Percentiles rank a stretch among this genome's conserved stretches.
These are phyloP conservation scores for Pedionomus torquatus DNA, from an alignment of 2,113 vertebrate genomes.

Conservation along the genomic window DNA sequence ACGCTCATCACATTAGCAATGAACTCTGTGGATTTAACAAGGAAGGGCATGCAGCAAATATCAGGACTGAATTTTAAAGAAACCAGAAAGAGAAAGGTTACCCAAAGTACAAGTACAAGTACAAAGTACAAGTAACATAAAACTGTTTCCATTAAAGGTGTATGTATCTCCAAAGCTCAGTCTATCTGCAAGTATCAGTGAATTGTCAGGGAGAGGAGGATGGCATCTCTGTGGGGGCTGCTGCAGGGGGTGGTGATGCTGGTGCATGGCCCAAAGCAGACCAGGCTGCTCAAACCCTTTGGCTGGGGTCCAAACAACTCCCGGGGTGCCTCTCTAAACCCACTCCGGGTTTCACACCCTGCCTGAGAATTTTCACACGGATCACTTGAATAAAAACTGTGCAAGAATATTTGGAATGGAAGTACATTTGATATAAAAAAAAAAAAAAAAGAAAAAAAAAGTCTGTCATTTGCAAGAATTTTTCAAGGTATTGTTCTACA, in stretches of 20 bases:
- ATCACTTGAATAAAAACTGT: not conserved
- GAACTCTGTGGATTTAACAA: not conserved
- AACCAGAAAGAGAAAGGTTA: not conserved
- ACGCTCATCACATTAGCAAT: rapidly evolving
- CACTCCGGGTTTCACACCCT: not conserved
- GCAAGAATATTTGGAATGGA: not conserved
- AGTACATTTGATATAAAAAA: not conserved
- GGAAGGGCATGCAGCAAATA: not conserved
- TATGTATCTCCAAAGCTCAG: not conserved
- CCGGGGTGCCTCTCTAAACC: not conserved
- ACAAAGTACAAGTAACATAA: not conserved
- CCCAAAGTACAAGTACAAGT: no score
- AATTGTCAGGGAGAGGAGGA: not conserved
- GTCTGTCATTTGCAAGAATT: not conserved
- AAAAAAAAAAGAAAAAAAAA: no score
- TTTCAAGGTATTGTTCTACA: not conserved
- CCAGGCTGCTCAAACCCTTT: rapidly evolving
- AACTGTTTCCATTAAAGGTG: not conserved
- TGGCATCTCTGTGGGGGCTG: rapidly evolving
- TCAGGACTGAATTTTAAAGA: not conserved
- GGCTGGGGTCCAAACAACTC: not conserved
- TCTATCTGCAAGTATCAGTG: not conserved
- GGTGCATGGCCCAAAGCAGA: not conserved
- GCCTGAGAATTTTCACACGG: not conserved
- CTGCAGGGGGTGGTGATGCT: not conserved